Conservation (phyloP, 2,888 invertebrate species). For the Sarcophaga rosellei region DNA sequence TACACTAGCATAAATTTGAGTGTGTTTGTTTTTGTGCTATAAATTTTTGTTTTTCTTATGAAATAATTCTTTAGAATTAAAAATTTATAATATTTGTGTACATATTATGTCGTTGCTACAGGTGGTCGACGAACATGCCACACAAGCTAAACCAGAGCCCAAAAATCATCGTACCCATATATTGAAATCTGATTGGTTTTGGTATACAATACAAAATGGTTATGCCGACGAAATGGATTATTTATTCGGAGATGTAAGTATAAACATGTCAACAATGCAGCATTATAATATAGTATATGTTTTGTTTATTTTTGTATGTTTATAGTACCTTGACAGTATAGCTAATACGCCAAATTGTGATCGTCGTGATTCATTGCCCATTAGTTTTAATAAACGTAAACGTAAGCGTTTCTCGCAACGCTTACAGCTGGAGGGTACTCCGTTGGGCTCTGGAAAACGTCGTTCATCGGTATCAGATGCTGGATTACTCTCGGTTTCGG, state of each 20-base stretch:
- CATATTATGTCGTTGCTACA: constrained; percentile 76
- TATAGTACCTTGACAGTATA: constrained; percentile 80
- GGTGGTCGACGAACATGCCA: constrained; percentile 92
- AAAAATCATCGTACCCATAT: constrained; percentile 87
- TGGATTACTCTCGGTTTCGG: constrained; percentile 91
- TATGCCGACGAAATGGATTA: constrained; percentile 95
- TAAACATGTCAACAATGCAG: too few species aligned
- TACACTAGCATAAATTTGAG: too few species aligned
- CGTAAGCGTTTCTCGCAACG: constrained; percentile 87
- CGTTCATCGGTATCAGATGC: constrained; percentile 94
- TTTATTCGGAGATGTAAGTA: constrained; percentile 91
- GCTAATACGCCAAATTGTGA: constrained; percentile 81
- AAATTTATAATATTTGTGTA: constrained; percentile 51
- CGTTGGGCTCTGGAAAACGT: constrained; percentile 84
- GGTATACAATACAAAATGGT: constrained; percentile 98
- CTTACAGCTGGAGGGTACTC: constrained; percentile 79
- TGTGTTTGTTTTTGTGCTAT: not conserved
- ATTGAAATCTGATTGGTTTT: constrained; percentile 98
- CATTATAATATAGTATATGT: too few species aligned
- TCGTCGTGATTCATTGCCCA: constrained; percentile 84
- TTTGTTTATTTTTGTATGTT: too few species aligned
- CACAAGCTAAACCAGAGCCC: constrained; percentile 87
- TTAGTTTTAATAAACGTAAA: constrained; percentile 85
- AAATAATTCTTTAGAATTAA: constrained; percentile 25
- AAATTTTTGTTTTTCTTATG: not conserved